Evolutionary conservation across 1,140 invertebrate genomes (phyloP).

Genomic region (Eciton burchellii): DNA sequence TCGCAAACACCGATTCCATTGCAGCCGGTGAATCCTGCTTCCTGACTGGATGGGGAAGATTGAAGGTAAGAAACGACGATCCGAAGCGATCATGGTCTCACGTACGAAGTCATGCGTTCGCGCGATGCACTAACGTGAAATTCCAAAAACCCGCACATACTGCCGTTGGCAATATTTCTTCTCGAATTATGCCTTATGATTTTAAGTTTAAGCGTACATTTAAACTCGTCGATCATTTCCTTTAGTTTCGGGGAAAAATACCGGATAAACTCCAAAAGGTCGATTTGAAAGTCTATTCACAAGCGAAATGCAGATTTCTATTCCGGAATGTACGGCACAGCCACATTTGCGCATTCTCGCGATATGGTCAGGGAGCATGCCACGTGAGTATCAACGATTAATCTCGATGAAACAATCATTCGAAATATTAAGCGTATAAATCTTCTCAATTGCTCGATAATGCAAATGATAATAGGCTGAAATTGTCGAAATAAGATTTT

Average conservation of each 20-base stretch:
- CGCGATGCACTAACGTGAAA: background rate
- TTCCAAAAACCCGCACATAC: too few relatives aligned
- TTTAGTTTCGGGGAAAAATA: constrained; percentile 60
- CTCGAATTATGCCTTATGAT: background rate
- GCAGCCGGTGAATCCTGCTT: constrained; percentile 57
- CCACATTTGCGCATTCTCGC: constrained; percentile 87
- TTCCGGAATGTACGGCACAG: constrained; percentile 34
- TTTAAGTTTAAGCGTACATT: background rate
- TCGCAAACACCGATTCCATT: constrained; percentile 49
- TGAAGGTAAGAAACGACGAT: background rate
- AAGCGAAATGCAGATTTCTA: constrained; percentile 63
- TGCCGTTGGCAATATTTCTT: background rate
- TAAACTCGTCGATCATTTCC: constrained; percentile 8
- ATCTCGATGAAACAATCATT: background rate
- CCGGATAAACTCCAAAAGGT: constrained; percentile 77
- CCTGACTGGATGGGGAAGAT: constrained; percentile 85
- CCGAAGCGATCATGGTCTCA: background rate
- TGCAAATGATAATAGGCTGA: too few relatives aligned
- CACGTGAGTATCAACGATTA: constrained; percentile 81
- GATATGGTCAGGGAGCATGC: constrained; percentile 85
- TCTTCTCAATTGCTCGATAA: background rate
- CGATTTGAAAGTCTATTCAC: constrained; percentile 66
- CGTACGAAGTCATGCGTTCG: background rate
- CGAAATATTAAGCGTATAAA: background rate
- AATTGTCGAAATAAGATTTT: background rate